Conservation (phyloP, 1,140 invertebrate genomes). For the Stegodyphus dumicola region DNA sequence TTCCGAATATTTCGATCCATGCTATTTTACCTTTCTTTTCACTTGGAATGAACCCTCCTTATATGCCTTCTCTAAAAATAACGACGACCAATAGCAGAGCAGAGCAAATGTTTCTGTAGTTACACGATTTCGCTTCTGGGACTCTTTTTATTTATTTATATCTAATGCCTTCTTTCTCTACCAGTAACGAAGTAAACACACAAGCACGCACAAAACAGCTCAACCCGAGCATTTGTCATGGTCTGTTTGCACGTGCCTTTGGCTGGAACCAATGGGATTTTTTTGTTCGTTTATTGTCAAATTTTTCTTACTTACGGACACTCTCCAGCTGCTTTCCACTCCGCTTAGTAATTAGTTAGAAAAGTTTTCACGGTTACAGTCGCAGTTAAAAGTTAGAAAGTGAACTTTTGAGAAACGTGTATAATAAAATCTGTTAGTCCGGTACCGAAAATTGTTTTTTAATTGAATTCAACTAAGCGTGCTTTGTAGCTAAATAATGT, state of each 20-base stretch:
- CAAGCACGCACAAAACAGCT: slow-evolving; percentile 42
- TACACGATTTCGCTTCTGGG: slow-evolving; percentile 52
- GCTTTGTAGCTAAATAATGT: too few relatives aligned
- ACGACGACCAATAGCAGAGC: slow-evolving; percentile 25
- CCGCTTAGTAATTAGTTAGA: too few relatives aligned
- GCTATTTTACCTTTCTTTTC: neutral
- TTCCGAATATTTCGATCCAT: slow-evolving; percentile 40
- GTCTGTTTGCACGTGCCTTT: slow-evolving; percentile 20
- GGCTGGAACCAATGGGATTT: neutral
- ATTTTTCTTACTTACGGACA: too few relatives aligned
- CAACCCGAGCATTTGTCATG: slow-evolving; percentile 16
- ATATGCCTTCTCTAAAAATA: slow-evolving; percentile 27
- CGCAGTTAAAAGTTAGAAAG: too few relatives aligned
- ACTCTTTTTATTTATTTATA: slow-evolving; percentile 53
- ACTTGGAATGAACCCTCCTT: neutral
- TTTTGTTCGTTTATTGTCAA: too few relatives aligned
- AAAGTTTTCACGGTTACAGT: too few relatives aligned
- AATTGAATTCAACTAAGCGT: too few relatives aligned
- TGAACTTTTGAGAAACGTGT: too few relatives aligned
- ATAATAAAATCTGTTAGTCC: too few relatives aligned
- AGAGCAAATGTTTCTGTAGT: slow-evolving; percentile 13
- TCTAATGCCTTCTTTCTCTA: slow-evolving; percentile 43
- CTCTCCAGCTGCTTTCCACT: too few relatives aligned
- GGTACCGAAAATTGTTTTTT: too few relatives aligned
- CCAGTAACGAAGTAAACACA: slow-evolving; percentile 33